Evolutionary conservation across 2,797 vertebrate species (phyloP).

Genomic region (Muscicapa striata): DNA sequence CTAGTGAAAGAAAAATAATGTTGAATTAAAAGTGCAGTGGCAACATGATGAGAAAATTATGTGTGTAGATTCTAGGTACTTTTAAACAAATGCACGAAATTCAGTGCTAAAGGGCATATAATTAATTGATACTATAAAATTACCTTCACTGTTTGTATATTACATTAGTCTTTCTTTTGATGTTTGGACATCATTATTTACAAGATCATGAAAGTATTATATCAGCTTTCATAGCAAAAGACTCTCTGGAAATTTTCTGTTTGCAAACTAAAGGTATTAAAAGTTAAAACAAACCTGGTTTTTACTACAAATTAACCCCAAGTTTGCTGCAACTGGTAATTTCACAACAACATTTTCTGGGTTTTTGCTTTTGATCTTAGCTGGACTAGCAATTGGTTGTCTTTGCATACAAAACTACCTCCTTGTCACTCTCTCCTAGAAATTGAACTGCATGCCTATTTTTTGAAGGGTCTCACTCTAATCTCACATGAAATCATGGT

Average conservation of each 20-base stretch:
- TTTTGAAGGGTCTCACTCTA: background rate
- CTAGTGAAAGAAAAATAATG: background rate
- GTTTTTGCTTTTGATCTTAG: background rate
- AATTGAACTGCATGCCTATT: background rate
- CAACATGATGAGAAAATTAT: constrained; percentile 11
- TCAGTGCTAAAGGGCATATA: constrained; percentile 32
- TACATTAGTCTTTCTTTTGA: constrained; percentile 55
- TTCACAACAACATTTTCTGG: background rate
- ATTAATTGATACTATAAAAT: constrained; percentile 74
- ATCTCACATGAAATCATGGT: background rate
- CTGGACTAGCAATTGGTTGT: background rate
- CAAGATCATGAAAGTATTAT: constrained; percentile 45
- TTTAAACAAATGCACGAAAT: constrained; percentile 32
- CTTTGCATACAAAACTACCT: background rate
- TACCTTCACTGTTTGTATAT: constrained; percentile 56
- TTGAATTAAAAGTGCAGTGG: background rate
- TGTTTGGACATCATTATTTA: constrained; percentile 57
- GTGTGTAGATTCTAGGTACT: constrained; percentile 1
- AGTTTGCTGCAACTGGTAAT: constrained; percentile 6
- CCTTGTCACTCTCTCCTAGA: background rate
- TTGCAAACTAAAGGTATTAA: constrained; percentile 59
- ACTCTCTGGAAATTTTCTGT: constrained; percentile 44
- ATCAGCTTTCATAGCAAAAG: constrained; percentile 58
- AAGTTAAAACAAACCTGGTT: background rate
- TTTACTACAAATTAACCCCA: background rate